A percentile compares a stretch with the other conserved stretches of the same genome.
phyloP scores from a whole-genome alignment of 2,888 invertebrate genomes.

The Synergus itoensis region DNA sequence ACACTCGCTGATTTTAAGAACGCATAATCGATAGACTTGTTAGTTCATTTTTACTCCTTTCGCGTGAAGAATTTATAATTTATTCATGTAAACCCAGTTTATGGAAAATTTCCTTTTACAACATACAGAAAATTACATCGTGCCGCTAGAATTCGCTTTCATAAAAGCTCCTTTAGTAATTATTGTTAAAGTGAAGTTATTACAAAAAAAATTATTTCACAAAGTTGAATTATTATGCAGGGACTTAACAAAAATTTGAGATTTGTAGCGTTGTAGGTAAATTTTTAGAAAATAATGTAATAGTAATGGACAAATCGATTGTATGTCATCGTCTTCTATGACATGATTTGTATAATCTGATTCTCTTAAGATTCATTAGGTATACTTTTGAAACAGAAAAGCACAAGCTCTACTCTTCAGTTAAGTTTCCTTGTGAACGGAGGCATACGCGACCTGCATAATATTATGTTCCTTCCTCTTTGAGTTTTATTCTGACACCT shows the following conservation, averaged over 20 bases:
- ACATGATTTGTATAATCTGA: constrained; percentile 1
- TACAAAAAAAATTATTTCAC: background rate
- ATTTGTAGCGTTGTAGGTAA: background rate
- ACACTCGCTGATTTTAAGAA: background rate
- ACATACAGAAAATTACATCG: background rate
- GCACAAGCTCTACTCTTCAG: background rate
- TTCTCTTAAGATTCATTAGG: constrained; percentile 24
- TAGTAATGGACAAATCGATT: background rate
- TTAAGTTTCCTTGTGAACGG: constrained; percentile 1
- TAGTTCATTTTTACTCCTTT: background rate
- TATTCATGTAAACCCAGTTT: background rate
- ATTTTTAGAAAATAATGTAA: background rate
- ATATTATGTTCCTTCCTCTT: constrained; percentile 9
- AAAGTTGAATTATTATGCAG: background rate
- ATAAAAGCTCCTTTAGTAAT: background rate
- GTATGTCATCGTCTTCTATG: constrained; percentile 10
- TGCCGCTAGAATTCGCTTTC: background rate
- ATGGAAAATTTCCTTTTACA: background rate
- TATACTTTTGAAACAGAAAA: constrained; percentile 2
- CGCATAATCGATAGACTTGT: background rate
- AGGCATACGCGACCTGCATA: constrained; percentile 34
- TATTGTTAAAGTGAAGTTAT: background rate
- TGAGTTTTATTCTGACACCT: constrained; percentile 35
- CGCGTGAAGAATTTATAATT: background rate
- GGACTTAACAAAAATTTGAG: background rate